phyloP scores from a whole-genome alignment of 2,797 vertebrate genomes.

The Picus viridis region DNA sequence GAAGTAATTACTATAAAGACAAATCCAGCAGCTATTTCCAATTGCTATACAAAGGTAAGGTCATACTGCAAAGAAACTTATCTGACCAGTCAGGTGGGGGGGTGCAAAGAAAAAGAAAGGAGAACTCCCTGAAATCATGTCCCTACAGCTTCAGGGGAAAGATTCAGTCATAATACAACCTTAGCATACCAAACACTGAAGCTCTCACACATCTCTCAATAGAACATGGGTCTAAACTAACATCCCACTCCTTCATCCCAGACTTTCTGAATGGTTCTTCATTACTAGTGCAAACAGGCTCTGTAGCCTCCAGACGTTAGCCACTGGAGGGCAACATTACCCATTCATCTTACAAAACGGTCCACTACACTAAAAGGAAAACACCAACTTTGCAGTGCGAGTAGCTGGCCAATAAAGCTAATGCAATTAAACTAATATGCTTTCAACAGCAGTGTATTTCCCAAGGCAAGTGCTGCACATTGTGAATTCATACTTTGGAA shows the following conservation, averaged over 20 bases:
- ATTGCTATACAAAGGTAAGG: not conserved
- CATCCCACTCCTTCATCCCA: not conserved
- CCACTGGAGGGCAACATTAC: slow-evolving; percentile 59
- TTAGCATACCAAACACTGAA: not conserved
- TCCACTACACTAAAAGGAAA: not conserved
- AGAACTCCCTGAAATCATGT: not conserved
- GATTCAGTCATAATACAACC: not conserved
- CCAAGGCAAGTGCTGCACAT: not conserved
- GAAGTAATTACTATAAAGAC: not conserved
- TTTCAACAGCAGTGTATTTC: not conserved
- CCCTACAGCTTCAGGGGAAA: not conserved
- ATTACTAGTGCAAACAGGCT: not conserved
- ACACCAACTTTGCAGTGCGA: not conserved
- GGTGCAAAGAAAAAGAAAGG: too few species aligned
- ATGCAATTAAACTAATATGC: not conserved
- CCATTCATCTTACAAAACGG: not conserved
- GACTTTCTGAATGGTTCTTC: not conserved
- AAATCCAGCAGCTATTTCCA: not conserved
- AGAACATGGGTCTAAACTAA: too few species aligned
- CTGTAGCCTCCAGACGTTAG: not conserved
- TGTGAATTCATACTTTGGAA: not conserved
- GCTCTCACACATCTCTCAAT: not conserved
- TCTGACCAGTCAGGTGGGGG: too few species aligned
- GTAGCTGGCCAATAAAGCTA: not conserved
- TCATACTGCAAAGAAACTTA: not conserved